Evolutionary conservation across 2,797 vertebrate genomes (phyloP).

Genomic region (Pipistrellus pipistrellus): DNA sequence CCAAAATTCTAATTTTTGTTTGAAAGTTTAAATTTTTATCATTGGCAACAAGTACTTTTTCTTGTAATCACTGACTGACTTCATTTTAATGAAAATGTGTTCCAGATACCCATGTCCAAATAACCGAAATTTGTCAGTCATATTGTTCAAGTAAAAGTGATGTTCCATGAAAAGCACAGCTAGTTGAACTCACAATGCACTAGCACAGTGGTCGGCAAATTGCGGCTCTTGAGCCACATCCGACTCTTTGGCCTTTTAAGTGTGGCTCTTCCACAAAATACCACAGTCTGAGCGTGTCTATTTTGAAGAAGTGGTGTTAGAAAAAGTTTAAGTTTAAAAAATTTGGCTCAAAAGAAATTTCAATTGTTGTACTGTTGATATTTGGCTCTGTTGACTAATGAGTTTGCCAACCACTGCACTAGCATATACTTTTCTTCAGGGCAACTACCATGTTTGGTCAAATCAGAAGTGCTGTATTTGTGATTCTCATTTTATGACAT

Average conservation of each 20-base stretch:
- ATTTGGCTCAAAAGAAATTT: no score
- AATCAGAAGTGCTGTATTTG: neutral
- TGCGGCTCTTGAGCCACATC: no score
- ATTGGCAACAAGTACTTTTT: neutral
- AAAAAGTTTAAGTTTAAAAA: no score
- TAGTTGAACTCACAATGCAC: neutral
- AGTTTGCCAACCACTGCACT: neutral
- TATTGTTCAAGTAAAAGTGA: conserved; percentile 3
- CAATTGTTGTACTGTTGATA: no score
- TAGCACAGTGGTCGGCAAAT: neutral
- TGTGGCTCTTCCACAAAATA: no score
- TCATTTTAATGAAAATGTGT: conserved; percentile 5
- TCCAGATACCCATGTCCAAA: neutral
- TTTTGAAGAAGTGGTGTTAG: no score
- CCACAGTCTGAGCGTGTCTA: no score
- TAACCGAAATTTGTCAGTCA: neutral
- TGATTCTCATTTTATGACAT: neutral
- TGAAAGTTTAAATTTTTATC: conserved; percentile 37
- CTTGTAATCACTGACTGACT: neutral
- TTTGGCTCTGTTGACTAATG: no score
- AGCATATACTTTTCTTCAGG: neutral
- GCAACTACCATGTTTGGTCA: neutral
- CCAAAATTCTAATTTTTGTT: neutral
- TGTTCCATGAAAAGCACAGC: neutral
- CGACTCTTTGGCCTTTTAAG: no score